Evolutionary conservation across 2,797 vertebrate genomes (phyloP).

Genomic region (Varecia variegata): DNA sequence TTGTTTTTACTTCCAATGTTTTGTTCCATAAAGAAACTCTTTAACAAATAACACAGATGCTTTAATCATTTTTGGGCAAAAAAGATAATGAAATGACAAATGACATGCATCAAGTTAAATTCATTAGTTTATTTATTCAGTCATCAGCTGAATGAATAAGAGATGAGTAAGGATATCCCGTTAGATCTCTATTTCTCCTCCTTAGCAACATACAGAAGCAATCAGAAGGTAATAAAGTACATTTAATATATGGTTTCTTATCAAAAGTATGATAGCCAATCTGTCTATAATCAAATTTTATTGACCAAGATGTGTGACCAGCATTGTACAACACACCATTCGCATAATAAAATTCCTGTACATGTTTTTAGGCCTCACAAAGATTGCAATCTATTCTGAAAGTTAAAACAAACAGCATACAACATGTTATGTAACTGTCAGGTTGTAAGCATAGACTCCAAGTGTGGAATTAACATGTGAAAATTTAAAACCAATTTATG

Average conservation of each 20-base stretch:
- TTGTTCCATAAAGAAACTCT: slow-evolving; percentile 21
- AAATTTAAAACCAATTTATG: background rate
- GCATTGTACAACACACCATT: too few relatives aligned
- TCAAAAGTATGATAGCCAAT: background rate
- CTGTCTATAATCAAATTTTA: background rate
- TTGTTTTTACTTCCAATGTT: background rate
- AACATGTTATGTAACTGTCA: too few relatives aligned
- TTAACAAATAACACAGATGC: background rate
- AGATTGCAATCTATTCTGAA: background rate
- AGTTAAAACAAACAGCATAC: background rate
- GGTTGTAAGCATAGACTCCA: too few relatives aligned
- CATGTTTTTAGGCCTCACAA: background rate
- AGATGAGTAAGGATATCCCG: background rate
- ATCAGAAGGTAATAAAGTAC: background rate
- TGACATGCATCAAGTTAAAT: background rate
- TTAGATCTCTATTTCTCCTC: background rate
- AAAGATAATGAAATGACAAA: background rate
- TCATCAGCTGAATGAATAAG: background rate
- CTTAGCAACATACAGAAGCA: background rate
- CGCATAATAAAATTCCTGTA: too few relatives aligned
- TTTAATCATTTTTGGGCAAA: background rate
- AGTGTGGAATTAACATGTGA: background rate
- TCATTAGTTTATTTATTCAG: background rate
- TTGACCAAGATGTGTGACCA: background rate
- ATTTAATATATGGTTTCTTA: background rate